These are phyloP conservation scores for Pocillopora verrucosa DNA, from an alignment of 64 coral and sea anemone genomes.

Conservation along the genomic window DNA sequence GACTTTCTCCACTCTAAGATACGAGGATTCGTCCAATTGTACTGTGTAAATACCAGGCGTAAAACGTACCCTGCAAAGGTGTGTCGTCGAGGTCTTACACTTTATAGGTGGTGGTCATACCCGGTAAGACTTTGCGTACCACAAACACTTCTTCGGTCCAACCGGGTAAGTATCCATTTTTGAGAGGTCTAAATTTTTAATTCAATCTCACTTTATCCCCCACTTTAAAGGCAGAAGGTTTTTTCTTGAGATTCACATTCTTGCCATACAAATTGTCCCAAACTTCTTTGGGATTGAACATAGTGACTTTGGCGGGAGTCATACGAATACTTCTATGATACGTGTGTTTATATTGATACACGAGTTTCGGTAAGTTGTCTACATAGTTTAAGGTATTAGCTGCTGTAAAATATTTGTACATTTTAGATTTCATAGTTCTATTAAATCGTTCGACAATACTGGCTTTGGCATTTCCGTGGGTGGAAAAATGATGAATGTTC, in stretches of 20 bases:
- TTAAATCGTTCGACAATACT: not conserved
- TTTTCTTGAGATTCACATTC: not conserved
- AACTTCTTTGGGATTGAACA: not conserved
- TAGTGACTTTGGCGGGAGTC: not conserved
- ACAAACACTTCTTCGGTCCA: slow-evolving; percentile 8
- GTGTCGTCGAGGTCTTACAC: not conserved
- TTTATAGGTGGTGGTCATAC: not conserved
- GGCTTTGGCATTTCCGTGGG: not conserved
- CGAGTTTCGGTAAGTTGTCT: not conserved
- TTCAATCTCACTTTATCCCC: not conserved
- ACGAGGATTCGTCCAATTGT: too few species aligned
- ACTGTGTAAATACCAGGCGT: too few species aligned
- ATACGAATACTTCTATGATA: not conserved
- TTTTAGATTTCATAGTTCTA: not conserved
- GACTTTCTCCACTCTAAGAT: too few species aligned
- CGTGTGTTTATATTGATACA: not conserved
- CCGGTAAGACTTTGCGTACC: not conserved
- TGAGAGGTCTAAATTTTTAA: not conserved
- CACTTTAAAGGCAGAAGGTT: too few species aligned
- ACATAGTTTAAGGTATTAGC: not conserved
- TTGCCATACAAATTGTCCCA: not conserved
- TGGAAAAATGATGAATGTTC: not conserved
- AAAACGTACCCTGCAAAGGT: too few species aligned
- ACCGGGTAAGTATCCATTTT: not conserved
- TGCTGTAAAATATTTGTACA: not conserved